Evolutionary conservation across 2,113 vertebrate species (phyloP).

Genomic region (Campylorhamphus procurvoides): DNA sequence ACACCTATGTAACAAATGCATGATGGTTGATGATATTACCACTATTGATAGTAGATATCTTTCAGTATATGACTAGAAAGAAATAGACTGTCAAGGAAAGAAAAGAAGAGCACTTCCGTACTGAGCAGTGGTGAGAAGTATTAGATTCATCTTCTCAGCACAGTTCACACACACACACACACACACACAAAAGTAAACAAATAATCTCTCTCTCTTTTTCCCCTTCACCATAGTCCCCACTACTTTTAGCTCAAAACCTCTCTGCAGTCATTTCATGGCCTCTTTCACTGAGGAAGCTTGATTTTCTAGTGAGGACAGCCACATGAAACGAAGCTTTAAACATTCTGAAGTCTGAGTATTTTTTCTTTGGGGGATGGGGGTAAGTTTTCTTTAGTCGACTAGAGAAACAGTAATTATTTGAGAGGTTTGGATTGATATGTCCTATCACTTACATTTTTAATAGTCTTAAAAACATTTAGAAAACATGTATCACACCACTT

Average conservation of each 20-base stretch:
- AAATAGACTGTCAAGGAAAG: not conserved
- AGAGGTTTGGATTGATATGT: not conserved
- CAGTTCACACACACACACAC: not conserved
- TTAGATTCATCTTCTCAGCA: not conserved
- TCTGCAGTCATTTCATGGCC: not conserved
- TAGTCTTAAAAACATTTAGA: not conserved
- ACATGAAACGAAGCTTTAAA: not conserved
- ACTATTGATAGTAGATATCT: not conserved
- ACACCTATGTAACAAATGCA: not conserved
- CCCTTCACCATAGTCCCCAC: accelerated
- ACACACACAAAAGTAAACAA: not conserved
- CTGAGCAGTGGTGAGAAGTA: not conserved
- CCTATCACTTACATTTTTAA: not conserved
- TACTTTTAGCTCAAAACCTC: not conserved
- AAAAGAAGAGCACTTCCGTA: not conserved
- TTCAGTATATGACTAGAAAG: not conserved
- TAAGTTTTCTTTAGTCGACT: not conserved
- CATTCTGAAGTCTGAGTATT: not conserved
- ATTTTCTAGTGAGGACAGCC: not conserved
- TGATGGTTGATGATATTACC: not conserved
- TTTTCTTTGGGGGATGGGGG: no score
- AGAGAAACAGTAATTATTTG: not conserved
- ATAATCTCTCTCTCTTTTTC: not conserved
- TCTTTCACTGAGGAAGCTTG: not conserved
- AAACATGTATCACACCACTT: not conserved